phyloP scores from a whole-genome alignment of 2,113 vertebrate species.

The Coptodon rendalli region DNA sequence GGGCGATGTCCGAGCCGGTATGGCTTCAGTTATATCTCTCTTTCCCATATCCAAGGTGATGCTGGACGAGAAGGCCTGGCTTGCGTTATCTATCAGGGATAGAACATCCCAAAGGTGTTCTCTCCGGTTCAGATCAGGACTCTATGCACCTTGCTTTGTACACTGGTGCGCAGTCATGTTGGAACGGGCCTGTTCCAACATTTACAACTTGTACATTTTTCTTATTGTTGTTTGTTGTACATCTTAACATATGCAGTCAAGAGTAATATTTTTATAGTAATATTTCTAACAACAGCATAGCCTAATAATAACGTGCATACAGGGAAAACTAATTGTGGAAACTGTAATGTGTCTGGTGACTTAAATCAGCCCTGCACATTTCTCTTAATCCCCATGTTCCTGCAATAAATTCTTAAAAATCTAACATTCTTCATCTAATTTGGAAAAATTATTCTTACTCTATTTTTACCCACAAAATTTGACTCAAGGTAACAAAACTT shows the following conservation, averaged over 20 bases:
- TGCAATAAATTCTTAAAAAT: background rate
- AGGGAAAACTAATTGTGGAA: background rate
- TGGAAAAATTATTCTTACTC: background rate
- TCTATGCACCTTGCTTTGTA: background rate
- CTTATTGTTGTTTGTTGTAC: background rate
- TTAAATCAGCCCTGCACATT: background rate
- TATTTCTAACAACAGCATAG: background rate
- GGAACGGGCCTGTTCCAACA: fast-evolving
- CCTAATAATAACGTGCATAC: background rate
- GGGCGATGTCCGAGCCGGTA: fast-evolving
- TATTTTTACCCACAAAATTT: background rate
- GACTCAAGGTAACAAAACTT: background rate
- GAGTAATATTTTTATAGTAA: background rate
- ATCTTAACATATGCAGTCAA: background rate
- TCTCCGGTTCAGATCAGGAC: background rate
- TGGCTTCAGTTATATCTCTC: background rate
- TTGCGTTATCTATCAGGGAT: fast-evolving
- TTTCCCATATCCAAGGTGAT: background rate
- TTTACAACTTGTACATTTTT: background rate
- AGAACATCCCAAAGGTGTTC: background rate
- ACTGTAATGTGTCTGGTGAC: background rate
- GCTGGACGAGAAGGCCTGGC: background rate
- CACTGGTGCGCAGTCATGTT: background rate
- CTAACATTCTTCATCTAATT: background rate
- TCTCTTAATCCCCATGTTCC: background rate